Evolutionary conservation across 2,113 vertebrate genomes (phyloP), one percentile per base, ranked within the genome.

Genomic region (Phalacrocorax aristotelis): DNA sequence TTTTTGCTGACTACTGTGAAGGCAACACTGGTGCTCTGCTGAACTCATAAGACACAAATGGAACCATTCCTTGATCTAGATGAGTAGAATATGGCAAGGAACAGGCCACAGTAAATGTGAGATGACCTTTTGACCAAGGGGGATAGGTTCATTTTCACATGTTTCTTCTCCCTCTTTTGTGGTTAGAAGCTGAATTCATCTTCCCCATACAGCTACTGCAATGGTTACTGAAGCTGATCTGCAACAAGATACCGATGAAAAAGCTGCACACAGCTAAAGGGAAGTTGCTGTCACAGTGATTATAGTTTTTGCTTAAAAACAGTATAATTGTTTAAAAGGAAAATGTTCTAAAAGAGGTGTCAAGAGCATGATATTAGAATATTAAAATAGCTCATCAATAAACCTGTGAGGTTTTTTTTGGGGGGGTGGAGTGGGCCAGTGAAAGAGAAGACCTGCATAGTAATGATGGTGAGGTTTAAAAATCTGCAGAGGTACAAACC

Each of bases 381-480:
- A 46, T 14, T 60, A 52, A 74, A 74, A 66, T 7, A 90, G 9
- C 3, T 38, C 36, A 40, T 7, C 55, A 82, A 75, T 64, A 46
- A 83, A 71, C 3, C 8, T 75, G 34, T 62, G 23, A 48, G 38
- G 10, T 38, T 38, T 38, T 38, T 38, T 38, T 52, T 11, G 11
- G 4, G 11, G 5, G 13, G 1, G 8, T 14, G 9, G 4, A 11
- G 5, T 3, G 34, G 5, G 30, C 26, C 4, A 80, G 6, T 27
- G 38, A 42, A 5, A 25, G 5, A 40, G 13, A 69, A 55, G 13
- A 44, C 3, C 12, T 70, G 10, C 5, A 15, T 46, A 11, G 7
- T 20, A 40, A 6, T 48, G 29, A 23, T 40, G 9, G 3, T 69
- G 25, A 23, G 19, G 16, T 90, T 85, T 48, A 62, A 66, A 95